phyloP scores from a whole-genome alignment of 2,888 invertebrate genomes.

The Troides aeacus region DNA sequence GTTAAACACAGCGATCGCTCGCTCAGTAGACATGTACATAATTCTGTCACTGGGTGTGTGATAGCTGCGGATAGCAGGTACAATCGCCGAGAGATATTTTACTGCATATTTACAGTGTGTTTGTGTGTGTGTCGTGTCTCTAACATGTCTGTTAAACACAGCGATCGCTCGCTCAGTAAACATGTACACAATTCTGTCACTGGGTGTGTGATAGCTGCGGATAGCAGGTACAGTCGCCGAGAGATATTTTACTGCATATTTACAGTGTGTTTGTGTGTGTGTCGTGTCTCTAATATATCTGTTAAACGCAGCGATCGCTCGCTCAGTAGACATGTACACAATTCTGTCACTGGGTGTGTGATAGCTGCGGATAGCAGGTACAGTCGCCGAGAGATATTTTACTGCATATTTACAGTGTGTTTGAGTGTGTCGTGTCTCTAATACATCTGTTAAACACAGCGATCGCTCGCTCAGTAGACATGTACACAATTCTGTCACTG shows the following conservation, averaged over 20 bases:
- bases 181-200: conserved; percentile 39
- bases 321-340: conserved; percentile 37
- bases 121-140: not conserved
- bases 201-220: conserved; percentile 38
- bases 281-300: conserved; percentile 19
- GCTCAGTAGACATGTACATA: conserved; percentile 22
- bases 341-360: conserved; percentile 41
- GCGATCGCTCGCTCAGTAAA: conserved; percentile 32
- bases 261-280: not conserved
- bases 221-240: conserved; percentile 19
- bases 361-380: conserved; percentile 33
- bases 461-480: conserved; percentile 32
- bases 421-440: not conserved
- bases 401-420: not conserved
- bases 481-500: conserved; percentile 36
- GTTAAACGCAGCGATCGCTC: conserved; percentile 31
- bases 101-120: not conserved
- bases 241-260: not conserved
- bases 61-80: conserved; percentile 33
- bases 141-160: conserved; percentile 18
- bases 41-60: conserved; percentile 41
- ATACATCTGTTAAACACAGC: no score
- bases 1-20: conserved; percentile 26
- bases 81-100: not conserved
- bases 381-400: not conserved